Percentiles rank a stretch among this genome's conserved stretches.
Evolutionary conservation across 2,797 vertebrate genomes (phyloP).

Genomic region (Malurus leucopterus): DNA sequence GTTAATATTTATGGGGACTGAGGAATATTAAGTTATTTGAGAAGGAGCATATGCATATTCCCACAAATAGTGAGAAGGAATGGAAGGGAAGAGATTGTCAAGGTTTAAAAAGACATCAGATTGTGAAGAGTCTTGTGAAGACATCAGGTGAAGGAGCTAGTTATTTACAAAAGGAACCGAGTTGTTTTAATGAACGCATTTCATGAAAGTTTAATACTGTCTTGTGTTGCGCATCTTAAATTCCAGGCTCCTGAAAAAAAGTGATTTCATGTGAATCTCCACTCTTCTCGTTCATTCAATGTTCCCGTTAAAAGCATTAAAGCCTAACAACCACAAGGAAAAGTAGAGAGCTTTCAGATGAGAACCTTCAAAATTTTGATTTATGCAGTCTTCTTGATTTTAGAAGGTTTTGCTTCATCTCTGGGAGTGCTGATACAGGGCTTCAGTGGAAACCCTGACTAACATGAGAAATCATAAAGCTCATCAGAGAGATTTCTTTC

Average conservation of each 20-base stretch:
- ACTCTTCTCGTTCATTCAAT: background rate
- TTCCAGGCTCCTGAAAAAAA: background rate
- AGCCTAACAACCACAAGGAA: background rate
- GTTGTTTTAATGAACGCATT: slow-evolving; percentile 8
- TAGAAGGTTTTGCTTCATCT: background rate
- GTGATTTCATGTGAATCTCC: background rate
- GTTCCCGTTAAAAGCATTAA: background rate
- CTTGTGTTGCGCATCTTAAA: background rate
- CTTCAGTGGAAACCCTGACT: background rate
- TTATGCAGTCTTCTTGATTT: background rate
- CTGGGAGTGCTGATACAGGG: background rate
- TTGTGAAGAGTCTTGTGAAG: background rate
- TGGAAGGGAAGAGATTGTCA: background rate
- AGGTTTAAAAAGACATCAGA: background rate
- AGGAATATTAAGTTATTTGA: background rate
- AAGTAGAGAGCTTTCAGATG: background rate
- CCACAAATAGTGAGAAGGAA: background rate
- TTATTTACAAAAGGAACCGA: background rate
- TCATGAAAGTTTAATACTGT: slow-evolving; percentile 36
- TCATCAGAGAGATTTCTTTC: background rate
- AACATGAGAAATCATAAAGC: background rate
- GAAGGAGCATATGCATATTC: background rate
- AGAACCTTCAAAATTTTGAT: background rate
- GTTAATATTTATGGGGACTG: slow-evolving; percentile 32
- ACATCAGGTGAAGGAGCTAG: background rate